Percentiles rank a stretch among this genome's conserved stretches.
These are phyloP conservation scores for Neogale vison DNA, from an alignment of 2,113 vertebrate genomes.

Conservation along the genomic window DNA sequence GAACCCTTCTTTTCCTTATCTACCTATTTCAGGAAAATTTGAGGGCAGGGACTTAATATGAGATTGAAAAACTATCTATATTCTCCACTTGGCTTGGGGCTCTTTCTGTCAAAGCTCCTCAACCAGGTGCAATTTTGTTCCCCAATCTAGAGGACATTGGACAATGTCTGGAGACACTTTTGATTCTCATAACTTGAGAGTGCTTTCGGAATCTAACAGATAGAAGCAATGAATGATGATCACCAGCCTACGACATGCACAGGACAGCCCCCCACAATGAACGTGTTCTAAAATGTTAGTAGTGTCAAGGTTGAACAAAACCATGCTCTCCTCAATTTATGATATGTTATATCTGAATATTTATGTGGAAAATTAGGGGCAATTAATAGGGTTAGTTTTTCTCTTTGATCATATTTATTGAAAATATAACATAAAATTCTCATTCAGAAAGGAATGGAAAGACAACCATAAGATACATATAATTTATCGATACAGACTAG, in stretches of 20 bases:
- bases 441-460: background rate
- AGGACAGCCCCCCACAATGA: background rate
- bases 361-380: background rate
- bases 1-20: background rate
- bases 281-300: fast-evolving
- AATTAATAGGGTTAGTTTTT: background rate
- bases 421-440: background rate
- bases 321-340: background rate
- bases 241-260: background rate
- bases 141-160: background rate
- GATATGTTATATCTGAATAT: background rate
- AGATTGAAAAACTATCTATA: background rate
- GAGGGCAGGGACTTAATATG: background rate
- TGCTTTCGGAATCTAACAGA: background rate
- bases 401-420: background rate
- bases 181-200: background rate
- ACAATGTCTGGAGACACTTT: background rate
- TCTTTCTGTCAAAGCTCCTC: background rate
- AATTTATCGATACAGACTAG: background rate
- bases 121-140: background rate
- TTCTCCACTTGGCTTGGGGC: background rate
- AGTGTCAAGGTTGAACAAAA: background rate
- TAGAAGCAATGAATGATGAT: background rate
- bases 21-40: slow-evolving; percentile 1
- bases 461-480: background rate